phyloP scores from a whole-genome alignment of 1,140 invertebrate genomes.

The Latrodectus geometricus region DNA sequence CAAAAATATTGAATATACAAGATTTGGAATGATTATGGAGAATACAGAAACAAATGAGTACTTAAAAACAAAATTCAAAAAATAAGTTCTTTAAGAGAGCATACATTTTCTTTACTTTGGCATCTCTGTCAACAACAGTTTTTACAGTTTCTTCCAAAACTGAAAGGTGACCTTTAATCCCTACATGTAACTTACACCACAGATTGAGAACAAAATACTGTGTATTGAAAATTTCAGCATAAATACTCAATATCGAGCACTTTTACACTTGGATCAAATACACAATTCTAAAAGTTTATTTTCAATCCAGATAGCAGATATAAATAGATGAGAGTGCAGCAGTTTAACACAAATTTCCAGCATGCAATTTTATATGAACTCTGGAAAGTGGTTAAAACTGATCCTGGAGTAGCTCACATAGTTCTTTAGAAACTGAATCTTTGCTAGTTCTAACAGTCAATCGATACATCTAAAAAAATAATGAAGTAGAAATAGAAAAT shows the following conservation, averaged over 20 bases:
- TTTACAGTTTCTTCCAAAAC: conserved; percentile 35
- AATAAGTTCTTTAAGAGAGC: conserved; percentile 22
- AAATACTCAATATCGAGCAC: conserved; percentile 32
- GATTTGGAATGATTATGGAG: conserved; percentile 49
- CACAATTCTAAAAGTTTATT: conserved; percentile 23
- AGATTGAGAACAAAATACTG: conserved; percentile 57
- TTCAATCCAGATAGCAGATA: conserved; percentile 48
- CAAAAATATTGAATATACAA: background rate
- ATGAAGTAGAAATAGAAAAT: no score
- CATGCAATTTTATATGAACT: background rate
- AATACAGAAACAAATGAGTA: background rate
- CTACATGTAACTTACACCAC: conserved; percentile 49
- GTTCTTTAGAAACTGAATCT: conserved; percentile 89
- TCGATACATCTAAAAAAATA: conserved; percentile 90
- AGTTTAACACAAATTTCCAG: conserved; percentile 20
- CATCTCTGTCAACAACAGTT: conserved; percentile 51
- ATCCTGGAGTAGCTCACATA: conserved; percentile 88
- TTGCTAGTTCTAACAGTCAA: conserved; percentile 96
- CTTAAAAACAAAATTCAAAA: conserved; percentile 45
- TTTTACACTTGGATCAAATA: conserved; percentile 33
- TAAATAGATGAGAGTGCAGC: conserved; percentile 50
- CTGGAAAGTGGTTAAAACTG: conserved; percentile 75
- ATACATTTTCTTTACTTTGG: conserved; percentile 15
- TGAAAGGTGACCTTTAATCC: conserved; percentile 48
- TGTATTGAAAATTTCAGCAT: conserved; percentile 22